Base-by-base conservation (phyloP, 2,888 invertebrate genomes). In the Folsomia manolachei region DNA sequence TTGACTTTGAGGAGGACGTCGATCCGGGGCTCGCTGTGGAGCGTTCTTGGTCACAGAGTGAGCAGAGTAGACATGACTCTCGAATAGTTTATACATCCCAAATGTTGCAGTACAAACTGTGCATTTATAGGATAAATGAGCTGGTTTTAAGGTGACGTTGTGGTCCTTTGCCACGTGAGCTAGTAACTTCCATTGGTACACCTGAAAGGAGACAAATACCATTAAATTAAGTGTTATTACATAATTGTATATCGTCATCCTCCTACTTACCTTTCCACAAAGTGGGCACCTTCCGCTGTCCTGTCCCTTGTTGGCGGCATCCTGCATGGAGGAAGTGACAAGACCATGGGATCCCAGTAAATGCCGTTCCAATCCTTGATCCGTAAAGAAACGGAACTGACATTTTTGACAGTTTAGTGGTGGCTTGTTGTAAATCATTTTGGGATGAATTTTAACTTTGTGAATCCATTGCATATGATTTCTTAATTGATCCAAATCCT, bases 381-480 rank as follows among this genome's bases (percentile, higher is more conserved):
- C 96, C 61, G 97, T 97, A 86, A 97, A 98, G 86, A 97, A 98
- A 82, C 95, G 89, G 84, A 93, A 94, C 85, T 95, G 94, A 86
- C 97, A 97, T 84, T 95, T 95, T 85, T 95, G 95, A 85, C 97
- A 97, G 86, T 94, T 95, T 79, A 97, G 87, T 63, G 96, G 96
- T 71, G 97, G 95, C 84, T 92, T 88, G 85, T 94, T 95, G 85
- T 94, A 93, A 81, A 95, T 94, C 95, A 95, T 95, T 86, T 94
- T 95, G 71, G 95, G 94, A 85, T 95, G 95, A 82, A 95, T 95
- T 85, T 95, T 95, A 80, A 95, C 94, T 88, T 96, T 95, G 84
- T 97, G 97, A 84, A 96, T 95, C 93, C 95, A 96, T 83, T 95
- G 95, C 94, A 97, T 96, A 83, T 97, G 97, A 84, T 95, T 95